A percentile compares a stretch with the other conserved stretches of the same genome.
These are phyloP conservation scores for Cheilosia vernalis DNA, from an alignment of 2,888 invertebrate genomes.

Conservation along the genomic window DNA sequence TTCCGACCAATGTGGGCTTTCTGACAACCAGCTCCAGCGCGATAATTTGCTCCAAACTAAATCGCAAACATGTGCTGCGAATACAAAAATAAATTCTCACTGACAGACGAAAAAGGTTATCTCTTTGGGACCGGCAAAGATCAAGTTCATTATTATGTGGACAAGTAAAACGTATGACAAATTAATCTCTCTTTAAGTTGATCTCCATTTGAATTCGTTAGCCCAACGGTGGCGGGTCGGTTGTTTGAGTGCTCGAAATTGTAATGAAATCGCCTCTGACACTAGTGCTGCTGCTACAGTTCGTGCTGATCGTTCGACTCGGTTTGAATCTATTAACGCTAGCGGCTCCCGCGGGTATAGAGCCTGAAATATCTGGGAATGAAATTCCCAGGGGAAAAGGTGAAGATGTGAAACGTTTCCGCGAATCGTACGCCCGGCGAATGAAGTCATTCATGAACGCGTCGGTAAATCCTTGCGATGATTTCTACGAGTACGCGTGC, in stretches of 20 bases:
- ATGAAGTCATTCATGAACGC: slow-evolving; percentile 80
- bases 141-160: slow-evolving; percentile 49
- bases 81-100: background rate
- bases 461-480: slow-evolving; percentile 79
- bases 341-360: background rate
- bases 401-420: slow-evolving; percentile 54
- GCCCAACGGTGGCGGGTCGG: slow-evolving; percentile 27
- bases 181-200: background rate
- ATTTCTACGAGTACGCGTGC: slow-evolving; percentile 81
- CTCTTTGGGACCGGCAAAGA: slow-evolving; percentile 31
- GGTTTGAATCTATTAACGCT: background rate
- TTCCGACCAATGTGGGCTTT: too few species aligned
- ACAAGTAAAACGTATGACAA: background rate
- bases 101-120: slow-evolving; percentile 39
- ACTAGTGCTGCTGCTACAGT: slow-evolving; percentile 14
- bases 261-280: slow-evolving; percentile 32
- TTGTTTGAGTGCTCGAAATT: slow-evolving; percentile 14
- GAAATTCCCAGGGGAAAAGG: slow-evolving; percentile 52
- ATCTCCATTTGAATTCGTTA: slow-evolving; percentile 40
- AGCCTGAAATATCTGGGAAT: slow-evolving; percentile 63
- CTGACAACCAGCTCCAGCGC: too few species aligned
- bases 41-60: background rate
- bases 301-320: slow-evolving; percentile 13
- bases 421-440: slow-evolving; percentile 77
- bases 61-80: slow-evolving; percentile 4